Evolutionary conservation across 1,140 invertebrate genomes (phyloP).

Genomic region (Penaeus japonicus): DNA sequence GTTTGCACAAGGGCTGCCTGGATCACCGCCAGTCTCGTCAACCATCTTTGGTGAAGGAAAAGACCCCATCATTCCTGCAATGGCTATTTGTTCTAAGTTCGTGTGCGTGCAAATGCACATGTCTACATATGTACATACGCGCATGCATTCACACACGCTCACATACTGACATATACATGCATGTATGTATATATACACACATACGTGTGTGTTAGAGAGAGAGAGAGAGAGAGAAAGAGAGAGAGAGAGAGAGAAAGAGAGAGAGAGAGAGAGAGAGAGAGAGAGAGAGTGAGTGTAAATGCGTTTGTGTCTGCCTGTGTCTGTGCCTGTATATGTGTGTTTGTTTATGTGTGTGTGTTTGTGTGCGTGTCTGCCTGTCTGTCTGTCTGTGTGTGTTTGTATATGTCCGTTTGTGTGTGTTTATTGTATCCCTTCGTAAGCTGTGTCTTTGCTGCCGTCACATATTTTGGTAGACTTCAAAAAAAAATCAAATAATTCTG

Average conservation of each 20-base stretch:
- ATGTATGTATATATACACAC: conserved; percentile 21
- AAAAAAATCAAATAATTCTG: no score
- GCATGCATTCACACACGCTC: not conserved
- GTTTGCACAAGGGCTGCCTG: no score
- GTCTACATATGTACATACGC: conserved; percentile 9
- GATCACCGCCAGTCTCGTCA: not conserved
- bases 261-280: conserved; percentile 23
- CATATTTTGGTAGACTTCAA: no score
- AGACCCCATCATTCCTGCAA: not conserved
- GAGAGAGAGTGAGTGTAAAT: not conserved
- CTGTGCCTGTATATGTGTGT: not conserved
- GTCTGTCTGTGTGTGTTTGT: conserved; percentile 6
- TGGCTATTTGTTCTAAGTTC: not conserved
- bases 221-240: conserved; percentile 11
- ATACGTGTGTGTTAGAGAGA: not conserved
- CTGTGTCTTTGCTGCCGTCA: no score
- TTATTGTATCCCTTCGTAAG: no score
- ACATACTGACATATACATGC: conserved; percentile 20
- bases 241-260: conserved; percentile 7
- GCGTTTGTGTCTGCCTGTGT: not conserved
- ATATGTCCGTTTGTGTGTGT: conserved; percentile 15
- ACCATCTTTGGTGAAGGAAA: not conserved
- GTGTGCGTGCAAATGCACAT: conserved; percentile 2
- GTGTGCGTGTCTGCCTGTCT: conserved; percentile 4
- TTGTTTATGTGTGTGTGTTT: conserved; percentile 17